Evolutionary conservation across 2,113 vertebrate species (phyloP).

Genomic region (Axis porcinus): DNA sequence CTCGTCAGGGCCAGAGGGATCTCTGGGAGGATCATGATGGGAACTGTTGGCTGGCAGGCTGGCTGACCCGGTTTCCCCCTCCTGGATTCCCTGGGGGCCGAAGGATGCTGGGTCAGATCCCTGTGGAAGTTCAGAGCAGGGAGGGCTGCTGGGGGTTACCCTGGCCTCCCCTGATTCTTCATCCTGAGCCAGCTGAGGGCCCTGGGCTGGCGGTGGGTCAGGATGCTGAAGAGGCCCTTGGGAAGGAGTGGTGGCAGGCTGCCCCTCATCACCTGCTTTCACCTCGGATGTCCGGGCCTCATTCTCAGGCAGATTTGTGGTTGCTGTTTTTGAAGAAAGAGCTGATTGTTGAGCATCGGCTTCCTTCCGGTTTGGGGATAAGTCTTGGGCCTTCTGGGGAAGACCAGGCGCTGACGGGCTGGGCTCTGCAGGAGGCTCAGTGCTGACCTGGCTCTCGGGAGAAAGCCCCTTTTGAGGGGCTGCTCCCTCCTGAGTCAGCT

Average conservation of each 20-base stretch:
- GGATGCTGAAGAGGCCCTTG: neutral
- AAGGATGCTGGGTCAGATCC: neutral
- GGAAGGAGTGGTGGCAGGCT: neutral
- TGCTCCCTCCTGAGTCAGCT: neutral
- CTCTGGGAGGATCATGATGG: neutral
- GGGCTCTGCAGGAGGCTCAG: neutral
- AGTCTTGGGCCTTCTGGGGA: neutral
- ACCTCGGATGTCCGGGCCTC: rapidly evolving
- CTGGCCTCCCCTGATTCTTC: conserved; percentile 33
- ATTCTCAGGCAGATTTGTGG: neutral
- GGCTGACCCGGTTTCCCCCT: neutral
- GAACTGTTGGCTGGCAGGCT: neutral
- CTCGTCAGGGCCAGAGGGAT: neutral
- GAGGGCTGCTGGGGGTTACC: neutral
- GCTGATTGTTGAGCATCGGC: neutral
- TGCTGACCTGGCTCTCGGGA: rapidly evolving
- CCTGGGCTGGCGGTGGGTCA: neutral
- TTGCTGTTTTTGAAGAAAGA: neutral
- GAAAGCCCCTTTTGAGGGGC: neutral
- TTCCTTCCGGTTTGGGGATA: neutral
- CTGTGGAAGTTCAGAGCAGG: neutral
- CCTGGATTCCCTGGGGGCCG: neutral
- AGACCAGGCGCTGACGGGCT: neutral
- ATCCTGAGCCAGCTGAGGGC: neutral
- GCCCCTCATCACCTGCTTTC: neutral